Evolutionary conservation across 2,888 invertebrate genomes (phyloP).

Genomic region (Tachina grossa): DNA sequence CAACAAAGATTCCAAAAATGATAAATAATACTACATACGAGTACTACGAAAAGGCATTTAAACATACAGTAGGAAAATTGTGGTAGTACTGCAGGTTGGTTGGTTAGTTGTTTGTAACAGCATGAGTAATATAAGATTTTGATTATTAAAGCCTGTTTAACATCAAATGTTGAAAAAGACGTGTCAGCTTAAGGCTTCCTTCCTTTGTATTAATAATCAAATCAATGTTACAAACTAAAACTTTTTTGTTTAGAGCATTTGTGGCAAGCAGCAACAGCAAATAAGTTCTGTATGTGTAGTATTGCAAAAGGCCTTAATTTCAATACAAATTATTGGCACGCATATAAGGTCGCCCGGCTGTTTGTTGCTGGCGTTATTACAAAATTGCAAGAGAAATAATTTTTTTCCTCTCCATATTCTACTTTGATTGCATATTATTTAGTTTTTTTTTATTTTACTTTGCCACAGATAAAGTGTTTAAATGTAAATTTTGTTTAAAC

Average conservation of each 20-base stretch:
- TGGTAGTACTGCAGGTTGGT: slow-evolving; percentile 4
- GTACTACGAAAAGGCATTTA: slow-evolving; percentile 3
- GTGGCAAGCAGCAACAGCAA: background rate
- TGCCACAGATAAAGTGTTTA: slow-evolving; percentile 46
- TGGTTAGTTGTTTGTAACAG: background rate
- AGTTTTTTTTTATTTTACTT: background rate
- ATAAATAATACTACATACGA: slow-evolving; percentile 50
- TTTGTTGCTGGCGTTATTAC: slow-evolving; percentile 23
- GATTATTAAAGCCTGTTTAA: slow-evolving; percentile 61
- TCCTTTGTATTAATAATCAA: slow-evolving; percentile 48
- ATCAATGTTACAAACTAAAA: slow-evolving; percentile 31
- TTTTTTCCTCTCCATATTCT: too few species aligned
- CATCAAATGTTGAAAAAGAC: slow-evolving; percentile 64
- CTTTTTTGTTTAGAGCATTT: background rate
- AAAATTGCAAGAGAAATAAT: slow-evolving; percentile 16
- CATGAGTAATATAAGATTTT: slow-evolving; percentile 50
- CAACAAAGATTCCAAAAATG: slow-evolving; percentile 66
- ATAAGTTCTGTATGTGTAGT: background rate
- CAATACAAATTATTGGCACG: slow-evolving; percentile 66
- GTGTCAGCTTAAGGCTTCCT: slow-evolving; percentile 69
- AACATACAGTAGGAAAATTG: slow-evolving; percentile 9
- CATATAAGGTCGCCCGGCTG: slow-evolving; percentile 60
- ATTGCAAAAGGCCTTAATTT: slow-evolving; percentile 56
- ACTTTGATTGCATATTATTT: slow-evolving; percentile 48
- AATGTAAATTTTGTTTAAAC: slow-evolving; percentile 40